Evolutionary conservation across 2,888 invertebrate genomes (phyloP).

Genomic region (Norana najaformis): DNA sequence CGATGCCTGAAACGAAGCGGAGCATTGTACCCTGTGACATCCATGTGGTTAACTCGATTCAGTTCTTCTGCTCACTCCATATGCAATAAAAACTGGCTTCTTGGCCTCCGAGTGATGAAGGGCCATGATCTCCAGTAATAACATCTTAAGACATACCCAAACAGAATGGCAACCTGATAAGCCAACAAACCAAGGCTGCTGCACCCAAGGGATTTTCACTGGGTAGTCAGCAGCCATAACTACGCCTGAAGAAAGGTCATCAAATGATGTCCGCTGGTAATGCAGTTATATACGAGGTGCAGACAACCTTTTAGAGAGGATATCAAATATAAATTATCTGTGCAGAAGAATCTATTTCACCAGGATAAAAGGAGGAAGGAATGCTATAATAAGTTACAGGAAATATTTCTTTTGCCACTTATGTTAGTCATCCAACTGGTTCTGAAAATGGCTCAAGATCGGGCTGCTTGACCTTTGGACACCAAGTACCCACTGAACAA

Average conservation of each 20-base stretch:
- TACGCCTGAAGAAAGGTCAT: not conserved
- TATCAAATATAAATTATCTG: constrained; percentile 5
- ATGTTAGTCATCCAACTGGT: not conserved
- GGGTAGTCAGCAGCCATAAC: not conserved
- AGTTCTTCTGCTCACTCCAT: not conserved
- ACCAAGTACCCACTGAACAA: not conserved
- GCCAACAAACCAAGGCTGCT: too few relatives aligned
- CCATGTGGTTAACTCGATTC: not conserved
- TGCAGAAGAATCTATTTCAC: not conserved
- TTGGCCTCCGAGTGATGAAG: not conserved
- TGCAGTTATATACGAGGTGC: not conserved
- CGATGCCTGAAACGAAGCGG: not conserved
- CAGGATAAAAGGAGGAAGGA: constrained; percentile 5
- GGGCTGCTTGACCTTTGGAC: not conserved
- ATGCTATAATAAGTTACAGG: not conserved
- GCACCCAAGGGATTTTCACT: not conserved
- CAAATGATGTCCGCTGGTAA: not conserved
- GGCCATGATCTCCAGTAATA: not conserved
- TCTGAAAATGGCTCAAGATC: constrained; percentile 1
- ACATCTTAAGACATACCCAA: not conserved
- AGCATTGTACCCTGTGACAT: not conserved
- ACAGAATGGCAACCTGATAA: not conserved
- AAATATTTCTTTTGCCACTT: not conserved
- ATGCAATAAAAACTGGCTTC: not conserved
- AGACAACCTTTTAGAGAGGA: not conserved